Percentiles rank a stretch among this genome's conserved stretches.
These are phyloP conservation scores for Acipenser transmontanus DNA, from an alignment of 2,797 vertebrate species.

Conservation along the genomic window DNA sequence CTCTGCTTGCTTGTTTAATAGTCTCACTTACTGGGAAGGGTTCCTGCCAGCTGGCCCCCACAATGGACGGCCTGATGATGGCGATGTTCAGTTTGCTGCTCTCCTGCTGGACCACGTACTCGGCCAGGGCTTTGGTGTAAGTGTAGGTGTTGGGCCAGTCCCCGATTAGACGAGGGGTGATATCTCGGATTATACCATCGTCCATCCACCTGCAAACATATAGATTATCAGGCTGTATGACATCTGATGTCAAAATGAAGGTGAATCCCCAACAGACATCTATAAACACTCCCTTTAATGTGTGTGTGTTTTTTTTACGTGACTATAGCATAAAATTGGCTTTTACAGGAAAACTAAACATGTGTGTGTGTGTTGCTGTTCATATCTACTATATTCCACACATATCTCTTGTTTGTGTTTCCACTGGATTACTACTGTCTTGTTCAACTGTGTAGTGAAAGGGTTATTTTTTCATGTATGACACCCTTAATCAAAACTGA, in stretches of 20 bases:
- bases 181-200: slow-evolving; percentile 78
- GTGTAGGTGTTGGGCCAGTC: slow-evolving; percentile 89
- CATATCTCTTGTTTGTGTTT: too few species aligned
- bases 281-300: background rate
- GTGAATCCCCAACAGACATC: background rate
- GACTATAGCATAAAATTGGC: too few species aligned
- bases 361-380: too few species aligned
- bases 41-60: slow-evolving; percentile 92
- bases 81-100: slow-evolving; percentile 72
- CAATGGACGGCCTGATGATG: slow-evolving; percentile 90
- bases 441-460: too few species aligned
- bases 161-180: slow-evolving; percentile 83
- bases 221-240: background rate
- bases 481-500: too few species aligned
- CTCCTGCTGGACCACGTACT: slow-evolving; percentile 83
- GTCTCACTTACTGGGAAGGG: slow-evolving; percentile 80
- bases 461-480: too few species aligned
- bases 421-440: too few species aligned
- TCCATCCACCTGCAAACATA: slow-evolving; percentile 79
- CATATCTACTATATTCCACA: too few species aligned
- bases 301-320: background rate
- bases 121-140: slow-evolving; percentile 91
- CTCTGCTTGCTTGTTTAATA: too few species aligned
- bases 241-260: background rate
- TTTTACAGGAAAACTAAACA: too few species aligned